phyloP scores from a whole-genome alignment of 2,113 vertebrate species.

The Enhydra lutris region DNA sequence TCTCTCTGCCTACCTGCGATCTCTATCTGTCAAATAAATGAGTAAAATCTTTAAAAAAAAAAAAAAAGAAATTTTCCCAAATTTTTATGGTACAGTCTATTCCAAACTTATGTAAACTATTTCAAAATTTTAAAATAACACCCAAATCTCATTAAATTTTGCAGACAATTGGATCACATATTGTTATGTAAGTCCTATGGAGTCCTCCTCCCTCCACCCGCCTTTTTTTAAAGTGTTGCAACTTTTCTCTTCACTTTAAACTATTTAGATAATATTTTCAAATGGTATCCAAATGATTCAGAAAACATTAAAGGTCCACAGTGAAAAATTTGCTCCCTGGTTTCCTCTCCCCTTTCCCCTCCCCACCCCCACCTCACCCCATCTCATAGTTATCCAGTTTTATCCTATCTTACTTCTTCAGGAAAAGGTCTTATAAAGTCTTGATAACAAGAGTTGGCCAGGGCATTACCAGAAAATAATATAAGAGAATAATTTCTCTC shows the following conservation, averaged over 20 bases:
- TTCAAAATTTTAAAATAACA: not conserved
- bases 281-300: not conserved
- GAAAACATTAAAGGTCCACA: not conserved
- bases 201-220: too few species aligned
- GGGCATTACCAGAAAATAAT: not conserved
- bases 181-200: not conserved
- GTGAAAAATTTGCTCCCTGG: not conserved
- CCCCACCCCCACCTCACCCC: not conserved
- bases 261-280: not conserved
- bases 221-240: not conserved
- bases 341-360: rapidly evolving
- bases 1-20: too few species aligned
- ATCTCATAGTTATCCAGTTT: not conserved
- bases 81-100: not conserved
- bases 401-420: not conserved
- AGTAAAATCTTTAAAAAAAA: too few species aligned
- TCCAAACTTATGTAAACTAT: not conserved
- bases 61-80: not conserved
- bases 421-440: not conserved
- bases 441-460: not conserved
- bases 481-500: not conserved
- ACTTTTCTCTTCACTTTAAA: not conserved
- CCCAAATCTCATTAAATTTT: not conserved
- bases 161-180: not conserved
- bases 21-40: too few species aligned